A percentile compares a stretch with the other conserved stretches of the same genome.
Evolutionary conservation across 2,113 vertebrate genomes (phyloP).

Genomic region (Salvelinus alpinus): DNA sequence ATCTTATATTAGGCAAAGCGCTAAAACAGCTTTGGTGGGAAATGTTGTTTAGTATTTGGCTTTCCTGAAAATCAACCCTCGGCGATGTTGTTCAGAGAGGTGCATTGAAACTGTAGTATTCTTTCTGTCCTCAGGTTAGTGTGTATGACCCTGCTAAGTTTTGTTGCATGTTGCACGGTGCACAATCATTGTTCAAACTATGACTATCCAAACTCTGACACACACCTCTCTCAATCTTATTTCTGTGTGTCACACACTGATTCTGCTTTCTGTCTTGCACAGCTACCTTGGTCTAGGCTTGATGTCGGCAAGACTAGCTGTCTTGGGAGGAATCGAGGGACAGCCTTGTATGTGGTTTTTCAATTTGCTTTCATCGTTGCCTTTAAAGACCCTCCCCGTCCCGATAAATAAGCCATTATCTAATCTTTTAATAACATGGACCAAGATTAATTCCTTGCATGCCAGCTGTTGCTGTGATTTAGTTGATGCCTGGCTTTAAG

Average conservation of each 20-base stretch:
- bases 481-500: conserved; percentile 46
- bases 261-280: conserved; percentile 37
- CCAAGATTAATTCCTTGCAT: conserved; percentile 71
- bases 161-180: neutral
- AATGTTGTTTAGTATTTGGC: no score
- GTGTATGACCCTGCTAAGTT: neutral
- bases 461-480: conserved; percentile 70
- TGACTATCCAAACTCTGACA: conserved; percentile 3
- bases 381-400: conserved; percentile 34
- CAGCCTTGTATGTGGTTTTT: conserved; percentile 77
- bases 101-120: neutral
- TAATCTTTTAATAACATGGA: conserved; percentile 74
- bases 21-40: neutral
- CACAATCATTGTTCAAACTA: neutral
- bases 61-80: conserved; percentile 6
- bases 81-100: neutral
- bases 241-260: neutral
- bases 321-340: conserved; percentile 85
- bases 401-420: conserved; percentile 77
- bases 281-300: conserved; percentile 95
- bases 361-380: conserved; percentile 56
- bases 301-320: conserved; percentile 89
- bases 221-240: neutral
- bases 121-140: neutral
- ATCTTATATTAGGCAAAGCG: no score